phyloP scores from a whole-genome alignment of 2,797 vertebrate genomes.

The Sebastes diaconus region DNA sequence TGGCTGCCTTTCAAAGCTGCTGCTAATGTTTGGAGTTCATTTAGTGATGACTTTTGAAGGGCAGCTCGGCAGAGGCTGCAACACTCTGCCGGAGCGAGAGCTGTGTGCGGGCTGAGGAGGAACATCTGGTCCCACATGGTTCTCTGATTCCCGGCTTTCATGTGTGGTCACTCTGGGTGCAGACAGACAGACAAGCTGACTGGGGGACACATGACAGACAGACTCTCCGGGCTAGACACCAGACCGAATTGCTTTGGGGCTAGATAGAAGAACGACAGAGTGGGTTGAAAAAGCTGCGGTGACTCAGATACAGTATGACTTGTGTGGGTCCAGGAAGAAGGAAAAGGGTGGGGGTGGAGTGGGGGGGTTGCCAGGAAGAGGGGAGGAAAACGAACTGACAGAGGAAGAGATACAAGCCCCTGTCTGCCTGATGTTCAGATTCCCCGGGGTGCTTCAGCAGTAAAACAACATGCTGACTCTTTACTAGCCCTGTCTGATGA shows the following conservation, averaged over 20 bases:
- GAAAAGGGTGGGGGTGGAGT: conserved; percentile 43
- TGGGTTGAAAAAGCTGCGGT: conserved; percentile 47
- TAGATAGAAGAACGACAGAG: conserved; percentile 44
- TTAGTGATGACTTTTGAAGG: conserved; percentile 50
- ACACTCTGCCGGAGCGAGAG: conserved; percentile 6
- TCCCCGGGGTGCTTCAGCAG: conserved; percentile 68
- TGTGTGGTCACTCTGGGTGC: conserved; percentile 65
- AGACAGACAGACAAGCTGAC: conserved; percentile 43
- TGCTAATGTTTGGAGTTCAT: conserved; percentile 37
- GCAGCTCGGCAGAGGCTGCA: conserved; percentile 22
- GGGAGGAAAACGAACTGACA: conserved; percentile 66
- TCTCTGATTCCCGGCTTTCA: conserved; percentile 46
- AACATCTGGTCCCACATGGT: conserved; percentile 71
- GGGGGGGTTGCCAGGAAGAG: conserved; percentile 61
- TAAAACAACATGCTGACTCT: conserved; percentile 83
- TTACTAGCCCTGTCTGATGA: conserved; percentile 79
- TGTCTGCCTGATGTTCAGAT: conserved; percentile 72
- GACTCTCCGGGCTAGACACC: conserved; percentile 46
- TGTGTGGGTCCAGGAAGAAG: conserved; percentile 52
- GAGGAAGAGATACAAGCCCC: conserved; percentile 70
- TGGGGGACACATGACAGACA: conserved; percentile 51
- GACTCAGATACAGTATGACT: conserved; percentile 58
- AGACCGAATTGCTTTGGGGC: conserved; percentile 24
- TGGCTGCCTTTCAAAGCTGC: conserved; percentile 27
- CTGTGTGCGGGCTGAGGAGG: conserved; percentile 45